Evolutionary conservation across 2,888 invertebrate species (phyloP), one percentile per base, ranked within the genome.

Genomic region (Drosophila atroscutellata): DNA sequence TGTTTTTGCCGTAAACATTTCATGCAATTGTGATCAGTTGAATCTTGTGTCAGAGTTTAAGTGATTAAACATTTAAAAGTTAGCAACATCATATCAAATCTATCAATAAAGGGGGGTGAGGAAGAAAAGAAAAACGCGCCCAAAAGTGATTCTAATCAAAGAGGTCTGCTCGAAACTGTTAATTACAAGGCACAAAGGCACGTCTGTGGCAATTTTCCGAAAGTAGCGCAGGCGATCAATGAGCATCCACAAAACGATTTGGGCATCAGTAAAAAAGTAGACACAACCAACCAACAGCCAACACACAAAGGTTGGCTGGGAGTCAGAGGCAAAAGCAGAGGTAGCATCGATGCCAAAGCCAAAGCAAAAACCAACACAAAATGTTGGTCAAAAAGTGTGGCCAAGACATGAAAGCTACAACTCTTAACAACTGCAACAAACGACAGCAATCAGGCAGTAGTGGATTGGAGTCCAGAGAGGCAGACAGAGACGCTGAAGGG

Each of bases 381-480:
- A 87, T 88, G 86, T 87, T 87, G 90, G 86, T 87, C 86, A 87
- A 84, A 84, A 91, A 90, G 91, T 89, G 89, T 89, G 91, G 89
- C 91, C 78, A 83, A 90, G 85, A 89, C 91, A 89, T 90, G 90
- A 84, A 89, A 89, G 90, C 83, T 89, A 89, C 89, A 89, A 90
- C 90, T 82, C 90, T 89, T 89, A 85, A 86, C 89, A 90, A 88
- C 85, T 84, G 82, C 84, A 90, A 73, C 90, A 83, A 86, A 84
- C 87, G 86, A 90, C 90, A 88, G 90, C 86, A 79, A 86, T 78
- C 84, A 89, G 89, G 77, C 67, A 67, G 66, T 18, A 39, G 66
- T 32, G 30, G 64, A 67, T 50, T 30, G 39, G 49, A 30, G 24
- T 45, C 20, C 45, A 24, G 2, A 13, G 37, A 5, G 18, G 63